Base-by-base conservation (phyloP, 2,797 vertebrate genomes). In the Garrulus glandarius region DNA sequence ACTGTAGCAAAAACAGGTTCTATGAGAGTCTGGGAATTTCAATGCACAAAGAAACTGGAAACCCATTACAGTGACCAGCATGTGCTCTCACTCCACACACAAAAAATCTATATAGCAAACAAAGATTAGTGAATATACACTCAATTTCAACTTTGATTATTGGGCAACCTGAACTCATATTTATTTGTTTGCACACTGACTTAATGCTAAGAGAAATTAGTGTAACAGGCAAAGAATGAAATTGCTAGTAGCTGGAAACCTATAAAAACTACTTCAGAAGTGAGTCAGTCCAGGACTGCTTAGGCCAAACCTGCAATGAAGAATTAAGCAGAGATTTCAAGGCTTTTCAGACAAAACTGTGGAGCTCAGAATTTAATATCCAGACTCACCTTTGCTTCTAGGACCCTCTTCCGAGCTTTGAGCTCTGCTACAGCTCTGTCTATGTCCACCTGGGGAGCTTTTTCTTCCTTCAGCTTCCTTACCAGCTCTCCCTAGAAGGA, bases 341-440 rank as follows among this genome's bases (percentile, higher is more conserved):
- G 23, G 65, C n/a, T 91, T 77, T 93, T 77, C 55, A 74, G 57
- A 68, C 39, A 80, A 21, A 87, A 39, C 8, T 17, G 43, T 34
- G 37, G 57, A 70, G 39, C 15, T 68, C 32, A 32, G 26, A n/a
- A 53, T 32, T 77, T 41, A 13, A 78, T 46, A 87, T 71, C 39
- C 47, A 89, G 46, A 69, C 96, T 97, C 86, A 99, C 99, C 98
- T 99, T 99, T 18, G 99, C 98, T 98, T 99, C 99, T 61, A 99
- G 97, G 82, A 97, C 93, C 87, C 98, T 99, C 97, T 99, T 99
- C 61, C 99, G 98, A 46, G 99, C 98, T 95, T 99, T 99, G 74
- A 99, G 98, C 84, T 99, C 99, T 57, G 99, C 99, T n/a, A 99
- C 99, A 44, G 99, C 99, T 98, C 97, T 99, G 81, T 98, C 98